Percentiles rank a stretch among this genome's conserved stretches.
Conservation (phyloP, 2,888 invertebrate genomes). For the Prostheceraeus crozeri region DNA sequence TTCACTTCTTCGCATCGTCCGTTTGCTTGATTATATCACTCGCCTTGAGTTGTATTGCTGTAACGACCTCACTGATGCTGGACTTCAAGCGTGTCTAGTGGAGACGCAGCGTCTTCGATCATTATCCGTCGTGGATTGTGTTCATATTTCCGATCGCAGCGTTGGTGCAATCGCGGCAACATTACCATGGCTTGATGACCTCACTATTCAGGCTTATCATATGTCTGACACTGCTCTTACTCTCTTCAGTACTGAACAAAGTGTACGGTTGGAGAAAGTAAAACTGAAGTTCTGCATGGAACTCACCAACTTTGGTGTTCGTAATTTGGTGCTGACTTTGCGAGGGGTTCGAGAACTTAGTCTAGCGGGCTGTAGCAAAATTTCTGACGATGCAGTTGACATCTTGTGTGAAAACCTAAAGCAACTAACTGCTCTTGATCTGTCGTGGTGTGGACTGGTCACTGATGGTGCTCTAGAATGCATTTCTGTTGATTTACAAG, state of each 20-base stretch:
- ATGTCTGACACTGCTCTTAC: slow-evolving; percentile 89
- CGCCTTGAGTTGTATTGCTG: slow-evolving; percentile 87
- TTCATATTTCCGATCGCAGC: slow-evolving; percentile 92
- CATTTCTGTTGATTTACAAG: slow-evolving; percentile 89
- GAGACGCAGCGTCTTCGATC: slow-evolving; percentile 83
- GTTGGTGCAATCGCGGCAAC: slow-evolving; percentile 88
- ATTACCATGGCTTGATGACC: slow-evolving; percentile 83
- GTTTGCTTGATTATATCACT: slow-evolving; percentile 68
- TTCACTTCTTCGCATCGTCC: slow-evolving; percentile 65
- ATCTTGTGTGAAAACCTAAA: slow-evolving; percentile 85
- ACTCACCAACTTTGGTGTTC: slow-evolving; percentile 87
- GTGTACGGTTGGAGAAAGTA: slow-evolving; percentile 75
- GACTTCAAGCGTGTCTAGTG: slow-evolving; percentile 85
- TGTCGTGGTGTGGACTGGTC: slow-evolving; percentile 91
- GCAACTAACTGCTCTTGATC: slow-evolving; percentile 76
- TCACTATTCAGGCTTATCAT: slow-evolving; percentile 85
- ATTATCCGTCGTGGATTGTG: slow-evolving; percentile 86
- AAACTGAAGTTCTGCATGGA: slow-evolving; percentile 92
- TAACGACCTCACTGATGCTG: slow-evolving; percentile 91
- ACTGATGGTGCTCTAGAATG: slow-evolving; percentile 90
- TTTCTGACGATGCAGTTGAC: slow-evolving; percentile 91
- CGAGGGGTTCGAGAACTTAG: slow-evolving; percentile 85
- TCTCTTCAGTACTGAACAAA: slow-evolving; percentile 86
- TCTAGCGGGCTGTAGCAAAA: slow-evolving; percentile 88
- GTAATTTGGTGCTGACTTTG: slow-evolving; percentile 86